These are phyloP conservation scores for Orchesella flavescens DNA, from an alignment of 2,888 invertebrate species.

Conservation along the genomic window DNA sequence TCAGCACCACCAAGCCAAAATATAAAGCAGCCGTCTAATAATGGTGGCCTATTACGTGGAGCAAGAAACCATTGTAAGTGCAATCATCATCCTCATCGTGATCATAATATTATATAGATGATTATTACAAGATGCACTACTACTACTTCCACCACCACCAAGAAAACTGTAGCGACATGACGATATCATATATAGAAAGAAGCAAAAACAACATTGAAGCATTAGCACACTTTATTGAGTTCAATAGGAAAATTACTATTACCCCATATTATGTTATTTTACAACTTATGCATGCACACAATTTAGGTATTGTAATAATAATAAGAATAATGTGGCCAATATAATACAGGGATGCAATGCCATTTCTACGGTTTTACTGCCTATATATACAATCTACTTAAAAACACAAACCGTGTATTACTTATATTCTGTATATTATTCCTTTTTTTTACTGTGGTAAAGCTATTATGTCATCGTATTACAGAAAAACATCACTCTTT, in stretches of 20 bases:
- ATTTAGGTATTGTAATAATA: background rate
- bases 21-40: background rate
- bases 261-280: conserved; percentile 1
- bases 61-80: conserved; percentile 12
- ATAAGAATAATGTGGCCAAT: background rate
- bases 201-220: conserved; percentile 31
- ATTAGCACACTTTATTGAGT: conserved; percentile 51
- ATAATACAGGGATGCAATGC: background rate
- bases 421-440: background rate
- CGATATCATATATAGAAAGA: background rate
- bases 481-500: conserved; percentile 23
- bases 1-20: background rate
- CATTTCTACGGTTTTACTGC: conserved; percentile 28
- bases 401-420: background rate
- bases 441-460: background rate
- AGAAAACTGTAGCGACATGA: background rate
- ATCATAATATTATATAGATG: conserved; percentile 40
- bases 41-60: background rate
- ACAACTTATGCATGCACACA: background rate
- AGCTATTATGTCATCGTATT: conserved; percentile 40
- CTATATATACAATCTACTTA: conserved; percentile 12
- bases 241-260: conserved; percentile 35
- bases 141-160: background rate
- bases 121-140: conserved; percentile 17
- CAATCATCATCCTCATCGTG: conserved; percentile 16